Conservation (phyloP, 2,113 vertebrate species). For the Thunnus thynnus region DNA sequence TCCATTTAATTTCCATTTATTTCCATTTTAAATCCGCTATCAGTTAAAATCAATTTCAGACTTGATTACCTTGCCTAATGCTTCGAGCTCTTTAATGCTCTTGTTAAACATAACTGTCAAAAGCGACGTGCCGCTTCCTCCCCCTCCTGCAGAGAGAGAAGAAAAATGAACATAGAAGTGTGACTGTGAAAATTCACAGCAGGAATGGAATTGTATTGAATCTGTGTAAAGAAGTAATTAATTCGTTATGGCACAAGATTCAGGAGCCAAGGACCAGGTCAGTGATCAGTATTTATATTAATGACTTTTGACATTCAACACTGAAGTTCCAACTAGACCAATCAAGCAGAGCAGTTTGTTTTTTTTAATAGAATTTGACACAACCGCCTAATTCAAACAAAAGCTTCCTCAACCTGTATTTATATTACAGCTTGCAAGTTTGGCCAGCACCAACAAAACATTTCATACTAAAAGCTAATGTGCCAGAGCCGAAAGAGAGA, state of each 20-base stretch:
- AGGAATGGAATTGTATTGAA: not conserved
- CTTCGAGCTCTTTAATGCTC: conserved; percentile 17
- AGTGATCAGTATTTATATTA: not conserved
- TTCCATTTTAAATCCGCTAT: conserved; percentile 19
- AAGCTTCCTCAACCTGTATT: not conserved
- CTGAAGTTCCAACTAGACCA: not conserved
- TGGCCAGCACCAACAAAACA: conserved; percentile 3
- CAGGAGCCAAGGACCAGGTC: not conserved
- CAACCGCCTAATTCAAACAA: not conserved
- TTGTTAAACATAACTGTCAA: conserved; percentile 41
- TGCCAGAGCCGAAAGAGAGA: not conserved
- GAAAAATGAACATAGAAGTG: not conserved
- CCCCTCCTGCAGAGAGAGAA: not conserved
- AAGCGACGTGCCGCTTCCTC: conserved; percentile 5
- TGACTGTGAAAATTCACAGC: not conserved
- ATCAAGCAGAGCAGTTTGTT: not conserved
- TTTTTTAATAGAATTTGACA: not conserved
- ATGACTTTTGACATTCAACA: not conserved
- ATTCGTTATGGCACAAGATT: not conserved
- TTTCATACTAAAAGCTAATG: conserved; percentile 2
- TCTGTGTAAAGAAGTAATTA: not conserved
- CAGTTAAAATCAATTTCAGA: conserved; percentile 62
- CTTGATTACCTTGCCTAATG: conserved; percentile 35
- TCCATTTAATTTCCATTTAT: conserved; percentile 35
- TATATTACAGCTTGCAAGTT: not conserved